Evolutionary conservation across 2,797 vertebrate genomes (phyloP), one percentile per base, ranked within the genome.

Genomic region (Mareca strepera): DNA sequence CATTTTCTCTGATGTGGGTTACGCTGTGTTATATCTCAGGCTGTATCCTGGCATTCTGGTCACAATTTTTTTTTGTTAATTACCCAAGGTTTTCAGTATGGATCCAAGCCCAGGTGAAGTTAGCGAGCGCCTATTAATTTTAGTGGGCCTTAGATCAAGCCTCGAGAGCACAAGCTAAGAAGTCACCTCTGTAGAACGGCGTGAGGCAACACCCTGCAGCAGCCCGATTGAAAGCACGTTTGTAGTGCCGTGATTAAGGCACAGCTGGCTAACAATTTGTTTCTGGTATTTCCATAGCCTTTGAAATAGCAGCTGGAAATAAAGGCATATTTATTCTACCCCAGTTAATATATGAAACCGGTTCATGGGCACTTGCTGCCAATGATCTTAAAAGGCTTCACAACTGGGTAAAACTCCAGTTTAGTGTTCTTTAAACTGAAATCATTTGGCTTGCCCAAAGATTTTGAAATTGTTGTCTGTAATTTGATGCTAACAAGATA

Each of bases 361-460:
- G 94, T 53, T 93, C 67, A 76, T 1, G 37, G 82, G 80, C 64
- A 44, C 75, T 92, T 80, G 28, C 88, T 88, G 89, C 91, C 94
- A 92, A 78, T 2, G 7, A 92, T 91, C 93, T 90, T 90, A 94
- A 92, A 95, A 90, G 77, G 64, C 87, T 90, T 81, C 87, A 89
- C 28, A 31, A 93, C 87, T 91, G 92, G 97, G 89, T 96, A 88
- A 92, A 90, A 94, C 77, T 95, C 96, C 91, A 68, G 89, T 81
- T 79, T 89, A 86, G 75, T 84, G 86, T 85, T 96, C 94, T 92
- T 97, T 94, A 91, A 97, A 97, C 88, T 93, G 93, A 84, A 95
- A 93, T 94, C 92, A 87, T 92, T 95, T 75, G 90, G 78, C 92
- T 88, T 59, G 77, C 69, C 56, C 69, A 31, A 95, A 96, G n/a